Evolutionary conservation across 2,113 vertebrate species (phyloP), one percentile per base, ranked within the genome.

Genomic region (Clarias batrachus): DNA sequence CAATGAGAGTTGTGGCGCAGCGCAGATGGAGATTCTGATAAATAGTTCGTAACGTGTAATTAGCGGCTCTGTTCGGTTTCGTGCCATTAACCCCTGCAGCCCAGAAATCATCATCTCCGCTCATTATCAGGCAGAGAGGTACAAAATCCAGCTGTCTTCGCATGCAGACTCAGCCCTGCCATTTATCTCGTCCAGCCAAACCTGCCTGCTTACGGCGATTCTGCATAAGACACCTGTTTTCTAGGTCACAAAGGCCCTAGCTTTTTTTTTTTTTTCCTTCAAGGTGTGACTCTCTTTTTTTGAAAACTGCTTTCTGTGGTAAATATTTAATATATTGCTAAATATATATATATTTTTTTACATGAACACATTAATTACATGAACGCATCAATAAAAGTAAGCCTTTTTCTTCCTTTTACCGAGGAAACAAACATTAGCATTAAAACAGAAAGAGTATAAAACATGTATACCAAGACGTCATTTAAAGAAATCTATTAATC

Each of bases 31-130:
- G 95, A 96, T 96, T 97, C 97, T 98, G 97, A 99, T 98, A 97
- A 98, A 99, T 98, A 97, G 97, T 98, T 99, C 96, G 97, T 96
- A 99, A 97, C 96, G 96, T 97, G 96, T 97, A 99, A 99, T 98
- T 99, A 99, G 97, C 96, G 94, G 96, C 96, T 97, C 96, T 95
- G 94, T 95, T 88, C 95, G 96, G 97, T 98, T 98, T 97, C 97
- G 97, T 98, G 96, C 97, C 97, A 99, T 99, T 99, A 99, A 99
- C 97, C 97, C 97, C 97, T 97, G 94, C 92, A 96, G 97, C 96
- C 96, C 96, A 96, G 97, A 97, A 98, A 97, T 98, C 97, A 94
- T 94, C 93, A 92, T 86, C 71, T 83, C 93, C 96, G 96, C 96
- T 97, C 97, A 97, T 98, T 98, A 99, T 97, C 96, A 97, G 96